A percentile compares a stretch with the other conserved stretches of the same genome.
Conservation (phyloP, 2,113 vertebrate genomes). For the Seriola dumerili region DNA sequence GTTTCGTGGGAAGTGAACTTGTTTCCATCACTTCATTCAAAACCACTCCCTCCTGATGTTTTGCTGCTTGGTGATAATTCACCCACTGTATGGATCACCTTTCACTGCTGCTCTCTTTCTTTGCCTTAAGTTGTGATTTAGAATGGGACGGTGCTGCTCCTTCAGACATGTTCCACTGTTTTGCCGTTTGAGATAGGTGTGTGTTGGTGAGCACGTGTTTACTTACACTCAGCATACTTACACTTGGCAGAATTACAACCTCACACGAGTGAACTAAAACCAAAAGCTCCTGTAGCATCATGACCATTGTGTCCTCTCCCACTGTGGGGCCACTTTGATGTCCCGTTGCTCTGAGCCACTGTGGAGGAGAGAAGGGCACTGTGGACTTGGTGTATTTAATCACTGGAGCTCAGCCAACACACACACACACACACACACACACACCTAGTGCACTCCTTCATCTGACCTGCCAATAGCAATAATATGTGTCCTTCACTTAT, state of each 20-base stretch:
- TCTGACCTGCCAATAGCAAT: slow-evolving; percentile 81
- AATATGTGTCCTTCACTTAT: slow-evolving; percentile 81
- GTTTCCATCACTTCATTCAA: slow-evolving; percentile 32
- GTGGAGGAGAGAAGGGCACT: slow-evolving; percentile 55
- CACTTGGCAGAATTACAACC: slow-evolving; percentile 23
- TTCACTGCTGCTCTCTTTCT: not conserved
- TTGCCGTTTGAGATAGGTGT: slow-evolving; percentile 49
- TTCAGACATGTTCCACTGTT: slow-evolving; percentile 29
- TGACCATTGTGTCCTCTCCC: slow-evolving; percentile 13
- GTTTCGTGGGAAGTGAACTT: slow-evolving; percentile 26
- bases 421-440: slow-evolving; percentile 41
- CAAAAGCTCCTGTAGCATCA: slow-evolving; percentile 22
- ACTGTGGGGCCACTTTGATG: slow-evolving; percentile 56
- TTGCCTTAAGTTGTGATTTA: slow-evolving; percentile 17
- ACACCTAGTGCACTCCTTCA: slow-evolving; percentile 58
- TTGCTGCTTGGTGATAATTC: slow-evolving; percentile 27
- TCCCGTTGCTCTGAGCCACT: slow-evolving; percentile 44
- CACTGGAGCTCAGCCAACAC: slow-evolving; percentile 70
- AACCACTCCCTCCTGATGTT: slow-evolving; percentile 33
- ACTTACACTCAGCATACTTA: slow-evolving; percentile 21
- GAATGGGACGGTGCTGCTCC: slow-evolving; percentile 27
- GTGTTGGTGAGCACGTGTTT: slow-evolving; percentile 36
- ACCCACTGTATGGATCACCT: slow-evolving; percentile 12
- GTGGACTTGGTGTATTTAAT: slow-evolving; percentile 66
- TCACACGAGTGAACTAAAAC: slow-evolving; percentile 34